A percentile compares a stretch with the other conserved stretches of the same genome.
phyloP scores from a whole-genome alignment of 2,113 vertebrate species.

The Myrmecophaga tridactyla region DNA sequence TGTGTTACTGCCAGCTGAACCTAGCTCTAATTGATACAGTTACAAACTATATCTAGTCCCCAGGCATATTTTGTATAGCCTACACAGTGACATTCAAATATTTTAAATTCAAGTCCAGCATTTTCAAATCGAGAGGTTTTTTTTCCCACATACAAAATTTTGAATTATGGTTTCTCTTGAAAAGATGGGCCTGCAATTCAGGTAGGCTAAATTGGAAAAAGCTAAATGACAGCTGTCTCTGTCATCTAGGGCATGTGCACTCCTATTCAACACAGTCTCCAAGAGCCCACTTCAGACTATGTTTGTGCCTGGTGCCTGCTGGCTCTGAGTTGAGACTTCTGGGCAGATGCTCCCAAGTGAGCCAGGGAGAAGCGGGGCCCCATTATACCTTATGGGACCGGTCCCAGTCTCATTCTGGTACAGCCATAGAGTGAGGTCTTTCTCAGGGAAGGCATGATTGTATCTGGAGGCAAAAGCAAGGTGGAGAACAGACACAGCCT shows the following conservation, averaged over 20 bases:
- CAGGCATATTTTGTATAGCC: not conserved
- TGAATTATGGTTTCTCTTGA: constrained; percentile 30
- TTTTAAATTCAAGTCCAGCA: constrained; percentile 22
- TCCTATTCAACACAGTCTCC: not conserved
- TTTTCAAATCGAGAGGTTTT: not conserved
- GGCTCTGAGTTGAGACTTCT: not conserved
- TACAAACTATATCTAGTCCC: not conserved
- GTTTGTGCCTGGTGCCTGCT: not conserved
- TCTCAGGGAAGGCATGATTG: not conserved
- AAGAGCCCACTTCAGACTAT: not conserved
- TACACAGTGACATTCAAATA: not conserved
- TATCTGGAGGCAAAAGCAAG: not conserved
- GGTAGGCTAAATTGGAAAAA: not conserved
- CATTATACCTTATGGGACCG: not conserved
- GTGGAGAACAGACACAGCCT: not conserved
- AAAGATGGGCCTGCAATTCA: not conserved
- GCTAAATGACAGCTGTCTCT: too few relatives aligned
- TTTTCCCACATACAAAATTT: not conserved
- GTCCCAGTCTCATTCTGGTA: not conserved
- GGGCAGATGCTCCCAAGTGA: not conserved
- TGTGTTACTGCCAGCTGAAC: not conserved
- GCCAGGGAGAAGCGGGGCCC: not conserved
- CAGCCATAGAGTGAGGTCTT: not conserved
- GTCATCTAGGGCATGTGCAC: not conserved
- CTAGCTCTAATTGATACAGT: constrained; percentile 27